Evolutionary conservation across 2,888 invertebrate species (phyloP), one percentile per base, ranked within the genome.

Genomic region (Myathropa florea): DNA sequence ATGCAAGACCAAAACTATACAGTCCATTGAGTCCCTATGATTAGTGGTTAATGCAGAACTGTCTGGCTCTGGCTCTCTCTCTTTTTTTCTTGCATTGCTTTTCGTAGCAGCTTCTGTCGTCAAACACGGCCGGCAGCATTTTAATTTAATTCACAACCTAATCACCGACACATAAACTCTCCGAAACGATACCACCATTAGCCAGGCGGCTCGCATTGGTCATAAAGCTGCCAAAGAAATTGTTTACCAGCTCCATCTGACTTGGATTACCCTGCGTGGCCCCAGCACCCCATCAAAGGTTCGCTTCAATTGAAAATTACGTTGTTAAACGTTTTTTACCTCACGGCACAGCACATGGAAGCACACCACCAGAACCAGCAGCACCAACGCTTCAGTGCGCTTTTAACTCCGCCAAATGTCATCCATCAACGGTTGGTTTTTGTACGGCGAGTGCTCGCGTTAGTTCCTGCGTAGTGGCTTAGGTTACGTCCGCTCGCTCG

Each of bases 291-390:
- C 64, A 70, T 70, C 59, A 70, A 71, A 55, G 46, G 46, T 24
- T 60, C 65, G 65, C 65, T 72, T 61, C 71, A 80, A 84, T 84
- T 80, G 84, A 61, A 59, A 76, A 80, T 80, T 72, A 84, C 80
- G 76, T 76, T 84, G 81, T 85, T 72, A 85, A 81, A 72, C 53
- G 30, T 81, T 81, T 85, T 46, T 85, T 77, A 57, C 65, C 75
- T 67, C 67, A n/a, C 21, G 55, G 30, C 70, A 18, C 21, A 6
- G 39, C 53, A n/a, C 39, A 59, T 53, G 65, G 65, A 60, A 71
- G 72, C 60, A 39, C 24, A n/a, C 57, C 24, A 4, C 9, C 10
- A 9, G 57, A 64, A 57, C 26, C n/a, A 59, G 28, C 57, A 75
- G 39, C 39, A 39, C 30, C 33, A 68, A 64, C 55, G 67, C 61